These are phyloP conservation scores for Leuciscus waleckii DNA, from an alignment of 2,797 vertebrate genomes.

Conservation along the genomic window DNA sequence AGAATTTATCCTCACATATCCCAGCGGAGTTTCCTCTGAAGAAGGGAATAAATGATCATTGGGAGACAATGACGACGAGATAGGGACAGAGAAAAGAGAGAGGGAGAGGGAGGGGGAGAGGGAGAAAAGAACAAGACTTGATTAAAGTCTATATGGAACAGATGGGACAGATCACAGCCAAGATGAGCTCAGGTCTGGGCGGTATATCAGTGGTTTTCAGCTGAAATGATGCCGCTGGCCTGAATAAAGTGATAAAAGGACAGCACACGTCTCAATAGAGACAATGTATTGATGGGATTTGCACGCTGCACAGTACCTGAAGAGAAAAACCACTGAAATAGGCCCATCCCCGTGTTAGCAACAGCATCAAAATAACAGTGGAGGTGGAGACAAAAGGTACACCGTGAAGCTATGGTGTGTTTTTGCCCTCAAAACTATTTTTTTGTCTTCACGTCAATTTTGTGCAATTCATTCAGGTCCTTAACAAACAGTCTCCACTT, in stretches of 20 bases:
- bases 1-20: conserved; percentile 82
- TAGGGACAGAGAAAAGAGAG: conserved; percentile 33
- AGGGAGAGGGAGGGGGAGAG: conserved; percentile 44
- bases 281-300: background rate
- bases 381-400: conserved; percentile 54
- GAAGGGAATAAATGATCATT: conserved; percentile 71
- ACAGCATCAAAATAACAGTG: conserved; percentile 39
- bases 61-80: conserved; percentile 61
- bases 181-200: conserved; percentile 25
- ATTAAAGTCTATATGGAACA: conserved; percentile 61
- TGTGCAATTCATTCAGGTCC: background rate
- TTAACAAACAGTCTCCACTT: background rate
- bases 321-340: conserved; percentile 48
- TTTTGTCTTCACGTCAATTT: background rate
- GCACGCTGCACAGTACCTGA: background rate
- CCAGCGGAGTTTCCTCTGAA: conserved; percentile 86
- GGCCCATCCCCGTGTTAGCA: conserved; percentile 34
- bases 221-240: background rate
- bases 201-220: conserved; percentile 50
- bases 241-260: background rate
- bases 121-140: conserved; percentile 60
- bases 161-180: conserved; percentile 28
- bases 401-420: conserved; percentile 8
- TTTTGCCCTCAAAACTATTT: background rate
- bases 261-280: background rate